Evolutionary conservation across 2,797 vertebrate genomes (phyloP).

Genomic region (Chaetodon trifasciatus): DNA sequence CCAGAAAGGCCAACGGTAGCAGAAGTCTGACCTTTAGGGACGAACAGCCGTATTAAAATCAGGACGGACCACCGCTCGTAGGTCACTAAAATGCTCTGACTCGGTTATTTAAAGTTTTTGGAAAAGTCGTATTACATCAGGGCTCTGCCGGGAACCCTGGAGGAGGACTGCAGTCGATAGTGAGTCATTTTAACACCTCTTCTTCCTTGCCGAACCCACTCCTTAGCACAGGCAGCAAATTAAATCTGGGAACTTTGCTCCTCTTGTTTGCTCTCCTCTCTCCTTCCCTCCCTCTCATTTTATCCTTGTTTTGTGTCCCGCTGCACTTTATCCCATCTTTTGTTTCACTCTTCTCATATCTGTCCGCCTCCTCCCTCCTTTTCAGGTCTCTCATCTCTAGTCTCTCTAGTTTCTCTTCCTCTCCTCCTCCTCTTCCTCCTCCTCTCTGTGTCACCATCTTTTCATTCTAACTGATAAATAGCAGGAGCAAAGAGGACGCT

Average conservation of each 20-base stretch:
- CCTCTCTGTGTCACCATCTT: neutral
- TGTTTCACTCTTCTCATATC: neutral
- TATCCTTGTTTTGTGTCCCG: neutral
- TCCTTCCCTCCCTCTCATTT: neutral
- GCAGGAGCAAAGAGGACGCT: neutral
- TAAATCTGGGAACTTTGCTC: slow-evolving; percentile 41
- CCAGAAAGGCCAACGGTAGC: neutral
- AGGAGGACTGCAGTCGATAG: slow-evolving; percentile 51
- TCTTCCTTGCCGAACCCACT: slow-evolving; percentile 47
- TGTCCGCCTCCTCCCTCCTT: neutral
- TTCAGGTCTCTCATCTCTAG: neutral
- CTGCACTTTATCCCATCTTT: neutral
- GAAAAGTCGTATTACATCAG: slow-evolving; percentile 46
- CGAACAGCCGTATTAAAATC: neutral
- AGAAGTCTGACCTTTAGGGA: slow-evolving; percentile 26
- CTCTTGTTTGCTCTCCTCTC: slow-evolving; percentile 12
- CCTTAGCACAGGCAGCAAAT: slow-evolving; percentile 40
- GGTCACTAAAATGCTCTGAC: slow-evolving; percentile 41
- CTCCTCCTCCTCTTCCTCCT: neutral
- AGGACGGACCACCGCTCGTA: slow-evolving; percentile 1
- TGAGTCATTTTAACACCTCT: slow-evolving; percentile 68
- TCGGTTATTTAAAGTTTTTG: slow-evolving; percentile 45
- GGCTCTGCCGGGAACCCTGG: slow-evolving; percentile 49
- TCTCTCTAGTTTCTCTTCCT: neutral
- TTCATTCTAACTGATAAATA: neutral